phyloP scores from a whole-genome alignment of 2,888 invertebrate genomes.

The Acheta domesticus region DNA sequence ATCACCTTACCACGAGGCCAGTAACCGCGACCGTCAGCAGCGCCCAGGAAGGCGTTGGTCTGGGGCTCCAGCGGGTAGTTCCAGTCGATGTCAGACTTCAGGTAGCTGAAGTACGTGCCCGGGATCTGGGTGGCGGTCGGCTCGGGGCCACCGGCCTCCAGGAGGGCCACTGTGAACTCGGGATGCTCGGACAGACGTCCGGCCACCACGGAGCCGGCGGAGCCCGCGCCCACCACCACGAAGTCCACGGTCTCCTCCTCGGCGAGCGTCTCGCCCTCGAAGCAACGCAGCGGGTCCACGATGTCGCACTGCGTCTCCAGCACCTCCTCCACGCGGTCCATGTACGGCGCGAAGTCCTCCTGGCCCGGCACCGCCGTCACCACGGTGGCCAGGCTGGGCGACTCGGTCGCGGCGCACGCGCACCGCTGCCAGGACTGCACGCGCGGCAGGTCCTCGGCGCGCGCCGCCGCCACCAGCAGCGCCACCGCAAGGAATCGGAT shows the following conservation, averaged over 20 bases:
- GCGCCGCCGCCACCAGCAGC: background rate
- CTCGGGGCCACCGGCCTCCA: slow-evolving; percentile 21
- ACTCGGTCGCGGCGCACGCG: background rate
- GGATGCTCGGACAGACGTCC: background rate
- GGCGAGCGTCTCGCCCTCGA: background rate
- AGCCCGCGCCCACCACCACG: slow-evolving; percentile 19
- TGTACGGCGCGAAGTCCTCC: background rate
- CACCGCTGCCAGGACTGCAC: background rate
- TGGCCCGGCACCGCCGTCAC: background rate
- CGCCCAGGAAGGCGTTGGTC: slow-evolving; percentile 19
- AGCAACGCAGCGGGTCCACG: background rate
- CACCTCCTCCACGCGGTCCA: background rate
- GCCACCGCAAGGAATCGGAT: too few relatives aligned
- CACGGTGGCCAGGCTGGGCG: background rate
- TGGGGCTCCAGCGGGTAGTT: slow-evolving; percentile 22
- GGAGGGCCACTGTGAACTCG: background rate
- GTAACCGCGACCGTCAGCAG: background rate
- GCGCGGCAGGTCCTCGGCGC: background rate
- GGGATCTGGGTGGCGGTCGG: slow-evolving; percentile 23
- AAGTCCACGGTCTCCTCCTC: slow-evolving; percentile 11
- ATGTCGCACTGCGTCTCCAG: slow-evolving; percentile 21
- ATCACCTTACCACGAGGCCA: slow-evolving; percentile 26
- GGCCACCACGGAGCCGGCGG: background rate
- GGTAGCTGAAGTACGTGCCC: slow-evolving; percentile 26
- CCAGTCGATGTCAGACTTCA: slow-evolving; percentile 28